These are phyloP conservation scores for Buphagus erythrorhynchus DNA, from an alignment of 2,797 vertebrate species.

Conservation along the genomic window DNA sequence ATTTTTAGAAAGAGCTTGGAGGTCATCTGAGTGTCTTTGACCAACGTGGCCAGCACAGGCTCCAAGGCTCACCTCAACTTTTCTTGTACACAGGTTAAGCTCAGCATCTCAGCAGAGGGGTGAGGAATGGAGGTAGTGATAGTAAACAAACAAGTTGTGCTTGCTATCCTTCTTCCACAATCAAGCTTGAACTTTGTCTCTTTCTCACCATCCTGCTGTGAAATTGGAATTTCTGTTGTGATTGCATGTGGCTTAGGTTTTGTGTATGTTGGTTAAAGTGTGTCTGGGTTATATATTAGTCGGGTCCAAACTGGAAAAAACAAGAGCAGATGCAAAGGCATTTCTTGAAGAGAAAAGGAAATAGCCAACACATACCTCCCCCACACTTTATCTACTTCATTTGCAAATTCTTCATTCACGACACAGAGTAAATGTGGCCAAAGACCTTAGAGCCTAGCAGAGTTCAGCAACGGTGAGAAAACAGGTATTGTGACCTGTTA, in stretches of 20 bases:
- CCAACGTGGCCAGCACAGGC: background rate
- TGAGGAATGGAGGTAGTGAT: background rate
- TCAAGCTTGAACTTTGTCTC: conserved; percentile 33
- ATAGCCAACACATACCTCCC: background rate
- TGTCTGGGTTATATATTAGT: background rate
- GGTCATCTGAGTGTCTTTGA: background rate
- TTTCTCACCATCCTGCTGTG: conserved; percentile 12
- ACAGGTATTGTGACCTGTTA: background rate
- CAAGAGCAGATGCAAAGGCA: background rate
- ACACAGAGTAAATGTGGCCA: background rate
- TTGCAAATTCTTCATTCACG: background rate
- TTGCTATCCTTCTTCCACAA: background rate
- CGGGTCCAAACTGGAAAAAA: background rate
- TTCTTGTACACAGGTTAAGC: background rate
- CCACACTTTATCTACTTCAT: background rate
- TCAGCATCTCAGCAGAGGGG: background rate
- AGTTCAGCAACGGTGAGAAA: background rate
- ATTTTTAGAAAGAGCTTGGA: background rate
- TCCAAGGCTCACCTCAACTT: background rate
- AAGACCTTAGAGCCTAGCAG: background rate
- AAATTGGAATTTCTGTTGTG: conserved; percentile 29
- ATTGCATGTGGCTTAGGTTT: conserved; percentile 16
- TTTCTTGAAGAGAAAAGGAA: background rate
- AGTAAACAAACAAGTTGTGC: conserved; percentile 1
- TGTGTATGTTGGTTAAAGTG: conserved; percentile 20